These are phyloP conservation scores for Heterodera schachtii DNA, from an alignment of 1,140 invertebrate genomes.

Conservation along the genomic window DNA sequence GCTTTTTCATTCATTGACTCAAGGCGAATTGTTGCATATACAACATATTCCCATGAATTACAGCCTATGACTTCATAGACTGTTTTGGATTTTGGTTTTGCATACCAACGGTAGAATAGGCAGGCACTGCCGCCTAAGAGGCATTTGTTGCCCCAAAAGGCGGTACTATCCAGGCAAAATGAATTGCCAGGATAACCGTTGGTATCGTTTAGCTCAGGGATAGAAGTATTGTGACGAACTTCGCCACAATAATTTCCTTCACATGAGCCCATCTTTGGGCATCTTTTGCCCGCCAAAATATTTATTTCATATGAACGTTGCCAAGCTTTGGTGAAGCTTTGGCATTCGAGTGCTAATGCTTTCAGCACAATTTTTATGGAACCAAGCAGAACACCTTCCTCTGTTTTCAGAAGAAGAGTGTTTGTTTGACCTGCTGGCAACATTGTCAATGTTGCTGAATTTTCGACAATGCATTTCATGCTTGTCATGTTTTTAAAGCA, in stretches of 20 bases:
- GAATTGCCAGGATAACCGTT: constrained; percentile 10
- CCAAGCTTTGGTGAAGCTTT: no score
- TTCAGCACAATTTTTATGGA: no score
- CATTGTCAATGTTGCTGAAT: no score
- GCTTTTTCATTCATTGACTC: background rate
- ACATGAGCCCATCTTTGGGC: constrained; percentile 15
- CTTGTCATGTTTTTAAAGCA: no score
- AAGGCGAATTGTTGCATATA: background rate
- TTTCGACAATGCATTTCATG: no score
- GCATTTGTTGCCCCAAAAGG: constrained; percentile 11
- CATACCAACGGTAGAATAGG: constrained; percentile 6
- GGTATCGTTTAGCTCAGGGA: background rate
- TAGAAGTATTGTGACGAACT: background rate
- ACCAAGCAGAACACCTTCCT: no score
- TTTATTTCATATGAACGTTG: no score
- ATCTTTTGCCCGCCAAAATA: background rate
- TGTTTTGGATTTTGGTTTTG: background rate
- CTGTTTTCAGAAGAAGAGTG: no score
- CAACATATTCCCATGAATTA: background rate
- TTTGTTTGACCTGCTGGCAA: no score
- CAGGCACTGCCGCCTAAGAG: background rate
- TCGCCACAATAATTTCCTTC: background rate
- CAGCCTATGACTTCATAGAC: background rate
- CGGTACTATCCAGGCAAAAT: constrained; percentile 3
- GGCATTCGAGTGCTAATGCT: no score